Evolutionary conservation across 2,888 invertebrate genomes (phyloP), one percentile per base, ranked within the genome.

Genomic region (Aleiodes testaceus): DNA sequence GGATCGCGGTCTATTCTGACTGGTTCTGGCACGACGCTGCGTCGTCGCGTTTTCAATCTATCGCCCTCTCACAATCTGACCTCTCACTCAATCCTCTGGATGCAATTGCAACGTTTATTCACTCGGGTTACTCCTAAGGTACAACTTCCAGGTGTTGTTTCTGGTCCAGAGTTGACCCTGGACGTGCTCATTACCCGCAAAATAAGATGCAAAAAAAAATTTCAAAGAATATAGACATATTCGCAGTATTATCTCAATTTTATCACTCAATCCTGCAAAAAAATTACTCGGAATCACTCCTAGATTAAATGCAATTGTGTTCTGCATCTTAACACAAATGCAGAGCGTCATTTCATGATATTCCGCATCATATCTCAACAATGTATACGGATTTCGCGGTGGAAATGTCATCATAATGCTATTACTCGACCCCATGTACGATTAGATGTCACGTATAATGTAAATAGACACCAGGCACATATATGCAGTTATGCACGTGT

Each of bases 11-110:
- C 79, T 80, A 80, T 81, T 75, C 77, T 83, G 74, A 82, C 76
- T 76, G 78, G 80, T 82, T 77, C 82, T 84, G 84, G 84, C 84
- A 84, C 79, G 79, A 77, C 80, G 84, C 84, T 82, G 83, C 84
- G 84, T 83, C 84, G 84, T 77, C 84, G 84, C 84, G 79, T 74
- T 76, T 72, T 73, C 74, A 68, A 70, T 72, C 70, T 70, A 69
- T 72, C 70, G 44, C 44, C 22, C n/a, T 63, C 45, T 20, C 44
- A 45, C 45, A 63, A 63, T 45, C 20, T 45, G 22, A 20, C 45
- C 44, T 63, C 63, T 63, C 45, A 22, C 63, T 63, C 44, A 59
- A 59, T 59, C 7, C 7, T 22, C 12, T 26, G 42, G 66, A 66
- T 61, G 49, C 71, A 72, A 74, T 73, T 66, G 69, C 70, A 52